Conservation (phyloP, 2,888 invertebrate species). For the Steinernema carpocapsae region DNA sequence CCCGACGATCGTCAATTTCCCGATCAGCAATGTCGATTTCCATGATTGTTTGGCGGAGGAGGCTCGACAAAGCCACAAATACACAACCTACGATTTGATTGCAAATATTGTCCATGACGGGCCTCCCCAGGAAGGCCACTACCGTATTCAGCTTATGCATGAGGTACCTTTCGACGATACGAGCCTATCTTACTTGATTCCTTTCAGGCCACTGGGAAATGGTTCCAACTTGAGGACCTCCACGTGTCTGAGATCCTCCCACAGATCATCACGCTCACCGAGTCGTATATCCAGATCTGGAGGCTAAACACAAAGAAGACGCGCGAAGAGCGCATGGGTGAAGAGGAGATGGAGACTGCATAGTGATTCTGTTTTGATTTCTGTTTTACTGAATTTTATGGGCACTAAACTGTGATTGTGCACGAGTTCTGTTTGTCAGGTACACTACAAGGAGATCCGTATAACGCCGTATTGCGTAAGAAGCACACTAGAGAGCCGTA, state of each 20-base stretch:
- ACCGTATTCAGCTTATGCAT: conserved; percentile 89
- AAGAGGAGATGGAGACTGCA: conserved; percentile 40
- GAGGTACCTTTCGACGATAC: conserved; percentile 70
- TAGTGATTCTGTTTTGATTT: conserved; percentile 5
- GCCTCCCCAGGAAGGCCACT: conserved; percentile 90
- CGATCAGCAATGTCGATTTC: conserved; percentile 96
- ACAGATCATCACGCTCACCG: conserved; percentile 98
- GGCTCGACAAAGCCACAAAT: conserved; percentile 75
- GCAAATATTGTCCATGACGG: conserved; percentile 99
- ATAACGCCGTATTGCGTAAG: no score
- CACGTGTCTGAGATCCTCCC: conserved; percentile 97
- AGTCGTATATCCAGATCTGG: conserved; percentile 88
- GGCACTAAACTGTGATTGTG: no score
- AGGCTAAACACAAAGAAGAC: conserved; percentile 65
- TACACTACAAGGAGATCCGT: no score
- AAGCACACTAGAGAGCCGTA: no score
- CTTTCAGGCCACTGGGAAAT: conserved; percentile 79
- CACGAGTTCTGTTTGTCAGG: neutral
- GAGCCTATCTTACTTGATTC: neutral
- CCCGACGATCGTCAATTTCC: conserved; percentile 99
- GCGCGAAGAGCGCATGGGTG: conserved; percentile 61
- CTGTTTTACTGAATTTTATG: neutral
- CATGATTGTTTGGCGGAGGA: conserved; percentile 90
- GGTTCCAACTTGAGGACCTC: conserved; percentile 90
- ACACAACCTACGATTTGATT: conserved; percentile 92